These are phyloP conservation scores for Drosophila ananassae DNA, from an alignment of 1,140 invertebrate genomes.

Conservation along the genomic window DNA sequence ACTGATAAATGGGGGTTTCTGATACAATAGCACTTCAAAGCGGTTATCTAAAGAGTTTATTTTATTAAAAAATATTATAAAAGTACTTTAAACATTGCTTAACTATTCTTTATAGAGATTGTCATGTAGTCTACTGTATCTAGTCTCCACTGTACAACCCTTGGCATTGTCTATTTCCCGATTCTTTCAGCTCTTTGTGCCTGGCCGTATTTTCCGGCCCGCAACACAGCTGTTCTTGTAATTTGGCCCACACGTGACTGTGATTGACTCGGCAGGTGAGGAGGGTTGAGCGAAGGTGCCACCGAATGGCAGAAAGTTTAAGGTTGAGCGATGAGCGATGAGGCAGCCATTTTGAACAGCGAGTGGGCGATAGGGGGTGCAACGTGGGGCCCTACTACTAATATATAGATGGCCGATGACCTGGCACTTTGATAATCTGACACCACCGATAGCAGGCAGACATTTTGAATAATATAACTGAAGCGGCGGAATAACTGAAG, in stretches of 20 bases:
- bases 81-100: too few relatives aligned
- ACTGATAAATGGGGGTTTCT: neutral
- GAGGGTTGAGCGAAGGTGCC: neutral
- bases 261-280: constrained; percentile 45
- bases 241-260: constrained; percentile 48
- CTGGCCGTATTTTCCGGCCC: constrained; percentile 33
- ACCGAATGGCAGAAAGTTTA: constrained; percentile 30
- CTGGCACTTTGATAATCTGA: constrained; percentile 42
- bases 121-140: neutral
- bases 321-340: constrained; percentile 48
- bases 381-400: neutral
- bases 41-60: neutral
- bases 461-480: constrained; percentile 30
- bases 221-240: constrained; percentile 42
- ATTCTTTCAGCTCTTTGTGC: constrained; percentile 28
- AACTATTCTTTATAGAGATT: too few relatives aligned
- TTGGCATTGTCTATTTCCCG: constrained; percentile 29
- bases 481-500: constrained; percentile 14
- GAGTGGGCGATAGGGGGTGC: constrained; percentile 7
- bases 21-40: neutral
- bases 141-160: constrained; percentile 23
- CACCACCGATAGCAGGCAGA: constrained; percentile 32
- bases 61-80: too few relatives aligned
- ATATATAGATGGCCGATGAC: constrained; percentile 45
- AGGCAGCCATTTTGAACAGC: constrained; percentile 28